Percentiles rank a stretch among this genome's conserved stretches.
These are phyloP conservation scores for Ophioderma brevispina DNA, from an alignment of 35 echinoderm and acorn worm species.

Conservation along the genomic window DNA sequence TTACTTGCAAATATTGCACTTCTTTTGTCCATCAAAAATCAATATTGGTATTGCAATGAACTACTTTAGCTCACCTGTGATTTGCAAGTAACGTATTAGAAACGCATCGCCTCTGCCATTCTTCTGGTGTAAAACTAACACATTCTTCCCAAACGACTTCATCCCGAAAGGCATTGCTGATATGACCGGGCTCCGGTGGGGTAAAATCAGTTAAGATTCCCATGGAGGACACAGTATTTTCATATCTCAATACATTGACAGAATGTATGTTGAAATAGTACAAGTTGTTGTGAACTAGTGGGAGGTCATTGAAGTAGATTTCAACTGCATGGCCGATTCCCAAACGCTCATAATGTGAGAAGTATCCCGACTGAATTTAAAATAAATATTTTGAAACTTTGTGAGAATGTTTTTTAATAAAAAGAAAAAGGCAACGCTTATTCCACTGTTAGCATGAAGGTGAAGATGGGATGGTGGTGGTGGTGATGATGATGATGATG, in stretches of 20 bases:
- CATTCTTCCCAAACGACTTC: constrained; percentile 27
- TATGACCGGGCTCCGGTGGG: constrained; percentile 18
- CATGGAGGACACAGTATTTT: constrained; percentile 23
- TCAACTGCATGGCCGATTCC: constrained; percentile 43
- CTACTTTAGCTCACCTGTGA: constrained; percentile 48
- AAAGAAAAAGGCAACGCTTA: too few relatives aligned
- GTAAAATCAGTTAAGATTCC: constrained; percentile 38
- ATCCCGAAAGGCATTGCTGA: not conserved
- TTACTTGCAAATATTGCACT: too few relatives aligned
- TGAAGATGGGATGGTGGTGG: too few relatives aligned
- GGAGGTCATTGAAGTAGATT: not conserved
- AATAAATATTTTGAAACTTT: not conserved
- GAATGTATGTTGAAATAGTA: constrained; percentile 55
- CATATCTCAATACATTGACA: constrained; percentile 17
- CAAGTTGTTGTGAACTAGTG: constrained; percentile 34
- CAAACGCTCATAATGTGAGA: constrained; percentile 53
- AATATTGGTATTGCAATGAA: too few relatives aligned
- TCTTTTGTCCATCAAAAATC: too few relatives aligned
- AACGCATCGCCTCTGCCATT: constrained; percentile 51
- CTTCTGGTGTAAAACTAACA: constrained; percentile 13
- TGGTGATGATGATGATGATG: too few relatives aligned
- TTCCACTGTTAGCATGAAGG: too few relatives aligned
- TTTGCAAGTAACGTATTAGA: constrained; percentile 41
- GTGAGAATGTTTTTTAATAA: too few relatives aligned
- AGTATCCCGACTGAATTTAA: constrained; percentile 29